Conservation (phyloP, 2,797 vertebrate species). For the Sebastes steindachneri region DNA sequence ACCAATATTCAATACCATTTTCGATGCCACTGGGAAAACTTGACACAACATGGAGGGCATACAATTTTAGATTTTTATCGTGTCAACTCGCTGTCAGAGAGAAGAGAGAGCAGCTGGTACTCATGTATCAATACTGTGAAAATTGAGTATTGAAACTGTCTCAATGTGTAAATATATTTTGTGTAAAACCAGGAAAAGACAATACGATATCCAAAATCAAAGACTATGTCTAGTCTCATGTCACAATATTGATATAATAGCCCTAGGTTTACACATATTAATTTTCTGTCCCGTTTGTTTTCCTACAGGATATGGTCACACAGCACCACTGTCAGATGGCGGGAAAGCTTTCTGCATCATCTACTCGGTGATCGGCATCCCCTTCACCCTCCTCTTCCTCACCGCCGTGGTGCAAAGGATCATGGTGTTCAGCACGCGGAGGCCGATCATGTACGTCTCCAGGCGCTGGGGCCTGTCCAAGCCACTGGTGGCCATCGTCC, state of each 20-base stretch:
- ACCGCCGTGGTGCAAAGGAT: slow-evolving; percentile 96
- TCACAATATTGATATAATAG: no score
- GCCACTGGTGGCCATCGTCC: slow-evolving; percentile 89
- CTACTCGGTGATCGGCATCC: slow-evolving; percentile 96
- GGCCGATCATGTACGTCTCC: slow-evolving; percentile 91
- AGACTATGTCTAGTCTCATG: no score
- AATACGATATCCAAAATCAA: rapidly evolving
- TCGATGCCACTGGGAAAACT: no score
- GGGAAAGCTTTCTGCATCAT: slow-evolving; percentile 97
- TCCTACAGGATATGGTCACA: slow-evolving; percentile 93
- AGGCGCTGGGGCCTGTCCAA: slow-evolving; percentile 92
- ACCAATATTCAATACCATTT: no score
- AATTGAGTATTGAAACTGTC: no score
- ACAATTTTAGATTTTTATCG: rapidly evolving
- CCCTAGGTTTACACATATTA: neutral
- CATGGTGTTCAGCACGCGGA: slow-evolving; percentile 89
- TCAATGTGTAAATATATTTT: no score
- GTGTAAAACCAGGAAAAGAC: no score
- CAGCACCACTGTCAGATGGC: slow-evolving; percentile 94
- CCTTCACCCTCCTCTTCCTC: slow-evolving; percentile 97
- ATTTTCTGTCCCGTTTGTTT: neutral
- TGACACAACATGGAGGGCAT: no score
- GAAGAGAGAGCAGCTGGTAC: neutral
- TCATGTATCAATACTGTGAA: no score
- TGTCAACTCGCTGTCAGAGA: neutral